Conservation (phyloP, 2,888 invertebrate genomes). For the Nemapogon koenigi region DNA sequence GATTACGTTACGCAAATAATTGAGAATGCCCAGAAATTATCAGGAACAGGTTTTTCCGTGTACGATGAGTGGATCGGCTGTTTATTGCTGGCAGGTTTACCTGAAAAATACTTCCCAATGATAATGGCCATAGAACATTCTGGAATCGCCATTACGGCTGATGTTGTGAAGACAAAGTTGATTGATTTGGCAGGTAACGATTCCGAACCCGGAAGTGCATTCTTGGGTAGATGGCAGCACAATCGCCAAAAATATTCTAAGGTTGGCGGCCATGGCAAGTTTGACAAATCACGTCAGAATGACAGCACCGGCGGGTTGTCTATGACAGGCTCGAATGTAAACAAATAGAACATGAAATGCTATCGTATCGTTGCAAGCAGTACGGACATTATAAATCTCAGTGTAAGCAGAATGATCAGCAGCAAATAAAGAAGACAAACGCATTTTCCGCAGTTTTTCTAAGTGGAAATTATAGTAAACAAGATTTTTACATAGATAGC, state of each 20-base stretch:
- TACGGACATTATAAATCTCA: constrained; percentile 11
- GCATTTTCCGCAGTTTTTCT: constrained; percentile 2
- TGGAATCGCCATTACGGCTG: constrained; percentile 15
- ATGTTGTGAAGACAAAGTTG: constrained; percentile 19
- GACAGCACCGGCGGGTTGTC: neutral
- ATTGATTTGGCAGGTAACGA: constrained; percentile 12
- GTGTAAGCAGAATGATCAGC: constrained; percentile 10
- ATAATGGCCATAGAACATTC: constrained; percentile 19
- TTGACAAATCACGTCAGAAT: neutral
- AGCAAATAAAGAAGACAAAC: constrained; percentile 10
- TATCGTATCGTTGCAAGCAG: no score
- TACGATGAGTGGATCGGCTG: constrained; percentile 19
- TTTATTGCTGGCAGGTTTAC: constrained; percentile 16
- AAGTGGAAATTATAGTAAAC: neutral
- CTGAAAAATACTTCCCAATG: constrained; percentile 16
- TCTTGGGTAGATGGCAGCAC: constrained; percentile 3
- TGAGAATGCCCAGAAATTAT: constrained; percentile 18
- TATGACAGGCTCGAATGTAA: constrained; percentile 4
- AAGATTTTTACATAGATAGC: neutral
- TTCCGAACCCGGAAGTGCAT: neutral
- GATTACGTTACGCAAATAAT: constrained; percentile 19
- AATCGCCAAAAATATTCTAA: constrained; percentile 2
- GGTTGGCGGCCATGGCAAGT: neutral
- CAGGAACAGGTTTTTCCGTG: constrained; percentile 18
- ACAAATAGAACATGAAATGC: no score